These are phyloP conservation scores for Leistus spinibarbis DNA, from an alignment of 2,888 invertebrate genomes.

Conservation along the genomic window DNA sequence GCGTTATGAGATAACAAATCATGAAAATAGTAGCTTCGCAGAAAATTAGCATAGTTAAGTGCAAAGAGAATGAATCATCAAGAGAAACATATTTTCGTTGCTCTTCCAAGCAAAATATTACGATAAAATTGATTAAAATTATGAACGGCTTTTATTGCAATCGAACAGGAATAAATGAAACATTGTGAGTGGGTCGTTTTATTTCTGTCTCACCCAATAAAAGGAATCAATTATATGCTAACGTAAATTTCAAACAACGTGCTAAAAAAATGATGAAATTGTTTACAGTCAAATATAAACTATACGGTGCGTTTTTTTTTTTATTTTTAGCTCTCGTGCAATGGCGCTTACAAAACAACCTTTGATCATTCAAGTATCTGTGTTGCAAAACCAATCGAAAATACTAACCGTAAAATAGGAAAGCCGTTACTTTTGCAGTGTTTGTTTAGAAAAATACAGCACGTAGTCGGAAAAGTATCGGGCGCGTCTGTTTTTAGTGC, in stretches of 20 bases:
- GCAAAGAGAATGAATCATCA: no score
- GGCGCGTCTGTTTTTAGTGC: constrained; percentile 19
- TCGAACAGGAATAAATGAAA: no score
- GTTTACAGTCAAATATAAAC: not conserved
- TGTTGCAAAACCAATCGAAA: constrained; percentile 23
- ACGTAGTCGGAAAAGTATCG: not conserved
- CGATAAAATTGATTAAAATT: no score
- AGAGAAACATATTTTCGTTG: no score
- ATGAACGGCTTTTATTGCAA: no score
- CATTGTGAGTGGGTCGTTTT: no score
- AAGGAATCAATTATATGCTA: not conserved
- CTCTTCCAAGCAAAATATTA: no score
- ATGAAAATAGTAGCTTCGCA: no score
- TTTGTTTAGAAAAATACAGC: constrained; percentile 32
- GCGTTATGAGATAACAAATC: no score
- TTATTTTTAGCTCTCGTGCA: not conserved
- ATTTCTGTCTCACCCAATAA: no score
- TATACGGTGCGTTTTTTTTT: no score
- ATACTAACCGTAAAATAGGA: constrained; percentile 31
- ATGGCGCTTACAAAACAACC: not conserved
- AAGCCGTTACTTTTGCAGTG: constrained; percentile 25
- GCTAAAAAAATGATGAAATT: not conserved
- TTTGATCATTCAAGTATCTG: not conserved
- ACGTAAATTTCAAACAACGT: not conserved
- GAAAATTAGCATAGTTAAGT: no score